Evolutionary conservation across 2,113 vertebrate species (phyloP).

Genomic region (Danio rerio): GRCz12tu NC_133180.1:7996501-7997000

Average conservation of each 20-base stretch:
- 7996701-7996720: not conserved
- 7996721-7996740: not conserved
- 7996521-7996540: not conserved
- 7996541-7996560: not conserved
- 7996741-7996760: not conserved
- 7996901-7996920: not conserved
- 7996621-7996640: conserved; percentile 16
- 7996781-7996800: not conserved
- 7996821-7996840: not conserved
- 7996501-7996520: conserved; percentile 36
- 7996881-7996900: not conserved
- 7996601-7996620: conserved; percentile 3
- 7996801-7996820: not conserved
- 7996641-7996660: conserved; percentile 20
- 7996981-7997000: too few species aligned
- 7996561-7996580: not conserved
- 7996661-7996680: not conserved
- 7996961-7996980: not conserved
- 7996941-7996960: not conserved
- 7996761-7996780: not conserved
- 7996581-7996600: not conserved
- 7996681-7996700: not conserved
- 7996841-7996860: not conserved
- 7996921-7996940: not conserved
- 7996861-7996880: too few species aligned